Percentiles rank a stretch among this genome's conserved stretches.
These are phyloP conservation scores for Gastracanthus pulcherrimus DNA, from an alignment of 2,888 invertebrate genomes.

Conservation along the genomic window DNA sequence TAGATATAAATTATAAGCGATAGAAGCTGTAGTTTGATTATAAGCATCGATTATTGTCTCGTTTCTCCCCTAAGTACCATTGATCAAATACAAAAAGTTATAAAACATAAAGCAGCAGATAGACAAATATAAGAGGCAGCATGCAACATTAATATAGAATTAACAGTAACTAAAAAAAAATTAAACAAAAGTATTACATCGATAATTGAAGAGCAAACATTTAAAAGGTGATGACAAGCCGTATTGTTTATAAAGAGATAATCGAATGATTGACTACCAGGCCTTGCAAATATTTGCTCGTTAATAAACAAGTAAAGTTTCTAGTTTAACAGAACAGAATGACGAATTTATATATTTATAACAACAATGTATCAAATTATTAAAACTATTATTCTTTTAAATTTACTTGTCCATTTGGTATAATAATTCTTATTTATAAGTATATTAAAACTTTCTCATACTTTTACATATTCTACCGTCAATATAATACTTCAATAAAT, in stretches of 20 bases:
- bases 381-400: too few relatives aligned
- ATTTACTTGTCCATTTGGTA: too few relatives aligned
- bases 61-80: not conserved
- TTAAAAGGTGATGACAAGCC: not conserved
- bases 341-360: not conserved
- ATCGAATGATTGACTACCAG: not conserved
- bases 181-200: not conserved
- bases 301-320: not conserved
- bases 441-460: too few relatives aligned
- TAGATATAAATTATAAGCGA: slow-evolving; percentile 8
- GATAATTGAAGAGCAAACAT: not conserved
- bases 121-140: not conserved
- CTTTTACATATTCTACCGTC: too few relatives aligned
- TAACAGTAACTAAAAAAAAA: too few relatives aligned
- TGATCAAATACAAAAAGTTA: not conserved
- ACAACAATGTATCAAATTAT: too few relatives aligned
- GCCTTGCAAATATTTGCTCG: not conserved
- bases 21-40: not conserved
- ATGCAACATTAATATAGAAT: not conserved
- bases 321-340: not conserved
- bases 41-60: slow-evolving; percentile 13
- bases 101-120: not conserved
- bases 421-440: too few relatives aligned
- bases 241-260: not conserved
- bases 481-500: too few relatives aligned